Evolutionary conservation across 2,888 invertebrate genomes (phyloP), one percentile per base, ranked within the genome.

Genomic region (Apantesis nais): DNA sequence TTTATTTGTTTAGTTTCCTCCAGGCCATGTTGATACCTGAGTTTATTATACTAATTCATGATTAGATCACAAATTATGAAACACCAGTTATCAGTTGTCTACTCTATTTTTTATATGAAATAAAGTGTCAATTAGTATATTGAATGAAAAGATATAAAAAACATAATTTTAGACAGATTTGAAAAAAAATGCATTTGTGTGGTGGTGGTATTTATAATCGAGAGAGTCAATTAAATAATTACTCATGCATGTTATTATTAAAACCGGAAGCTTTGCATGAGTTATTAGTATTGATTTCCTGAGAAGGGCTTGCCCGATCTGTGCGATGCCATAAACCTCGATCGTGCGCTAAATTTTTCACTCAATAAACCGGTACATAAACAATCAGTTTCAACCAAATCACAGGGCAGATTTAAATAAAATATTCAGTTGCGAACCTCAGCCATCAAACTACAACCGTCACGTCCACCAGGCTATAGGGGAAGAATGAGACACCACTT

Each of bases 391-490:
- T 58, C 2, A 48, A 70, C 65, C 55, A 79, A 85, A 82, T 78
- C 81, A 79, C 72, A 75, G 78, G 70, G 72, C 75, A 76, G 74
- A 78, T 60, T 70, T 66, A 74, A 79, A 78, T 80, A 77, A 80
- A 82, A 79, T 80, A 82, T 82, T 80, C 77, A 81, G 68, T 25
- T 67, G 69, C 61, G 72, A 72, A 72, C 77, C 75, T 72, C 71
- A 69, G 68, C 73, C 76, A 76, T 81, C 84, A 80, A 85, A 84
- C 79, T 82, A 82, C 80, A 79, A 83, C 81, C 82, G 85, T 87
- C 90, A 89, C 89, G 88, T 89, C 79, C 83, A 80, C 71, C 76
- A 76, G 76, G 80, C 81, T 85, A 83, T 83, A 83, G 84, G 88
- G 84, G 86, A 48, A 79, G 86, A 79, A 84, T 84, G 83, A 86